These are phyloP conservation scores for Morpho achilles DNA, from an alignment of 2,888 invertebrate genomes.

Conservation along the genomic window DNA sequence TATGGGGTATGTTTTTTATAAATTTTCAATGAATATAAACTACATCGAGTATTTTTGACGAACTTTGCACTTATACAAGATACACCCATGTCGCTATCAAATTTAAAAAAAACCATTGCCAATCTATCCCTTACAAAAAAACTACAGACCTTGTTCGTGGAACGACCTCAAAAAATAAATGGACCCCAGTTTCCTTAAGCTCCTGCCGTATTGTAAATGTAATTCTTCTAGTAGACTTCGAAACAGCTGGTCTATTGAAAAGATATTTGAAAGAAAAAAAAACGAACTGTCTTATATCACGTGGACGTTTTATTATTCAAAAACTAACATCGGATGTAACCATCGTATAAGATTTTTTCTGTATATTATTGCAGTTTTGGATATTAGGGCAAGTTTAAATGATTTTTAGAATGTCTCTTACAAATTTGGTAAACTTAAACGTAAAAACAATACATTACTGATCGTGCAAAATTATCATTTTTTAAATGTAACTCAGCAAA, in stretches of 20 bases:
- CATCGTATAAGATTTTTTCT: slow-evolving; percentile 13
- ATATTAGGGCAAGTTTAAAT: neutral
- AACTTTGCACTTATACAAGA: slow-evolving; percentile 61
- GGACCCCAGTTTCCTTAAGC: slow-evolving; percentile 56
- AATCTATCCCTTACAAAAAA: slow-evolving; percentile 59
- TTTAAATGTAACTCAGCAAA: too few relatives aligned
- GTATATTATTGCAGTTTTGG: neutral
- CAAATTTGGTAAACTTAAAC: too few relatives aligned
- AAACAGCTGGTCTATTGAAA: slow-evolving; percentile 74
- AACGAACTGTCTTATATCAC: slow-evolving; percentile 46
- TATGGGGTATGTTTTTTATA: neutral
- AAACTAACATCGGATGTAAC: slow-evolving; percentile 13
- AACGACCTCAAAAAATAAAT: slow-evolving; percentile 38
- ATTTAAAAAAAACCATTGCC: slow-evolving; percentile 49
- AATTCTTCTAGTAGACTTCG: slow-evolving; percentile 56
- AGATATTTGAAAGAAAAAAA: slow-evolving; percentile 33
- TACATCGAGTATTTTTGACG: slow-evolving; percentile 37
- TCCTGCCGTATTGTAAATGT: slow-evolving; percentile 53
- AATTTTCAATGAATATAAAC: slow-evolving; percentile 1
- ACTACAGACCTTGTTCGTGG: slow-evolving; percentile 36
- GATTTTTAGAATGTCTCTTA: too few relatives aligned
- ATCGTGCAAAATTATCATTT: too few relatives aligned
- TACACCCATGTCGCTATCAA: slow-evolving; percentile 44
- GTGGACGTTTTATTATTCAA: slow-evolving; percentile 41
- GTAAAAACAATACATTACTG: too few relatives aligned